phyloP scores from a whole-genome alignment of 2,113 vertebrate species.

The Nycticebus coucang region DNA sequence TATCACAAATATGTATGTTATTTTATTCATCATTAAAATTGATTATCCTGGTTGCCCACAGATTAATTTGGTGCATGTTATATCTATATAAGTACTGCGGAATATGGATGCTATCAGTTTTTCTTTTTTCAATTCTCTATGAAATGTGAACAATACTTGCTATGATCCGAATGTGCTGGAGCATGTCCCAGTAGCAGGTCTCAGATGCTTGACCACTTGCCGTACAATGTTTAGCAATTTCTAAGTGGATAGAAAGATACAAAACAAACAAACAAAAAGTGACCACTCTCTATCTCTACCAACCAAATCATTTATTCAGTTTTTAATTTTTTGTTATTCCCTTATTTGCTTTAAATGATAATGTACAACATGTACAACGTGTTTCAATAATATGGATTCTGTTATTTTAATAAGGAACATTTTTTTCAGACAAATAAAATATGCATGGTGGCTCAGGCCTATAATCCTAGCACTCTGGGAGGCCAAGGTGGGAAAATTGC shows the following conservation, averaged over 20 bases:
- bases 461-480: no score
- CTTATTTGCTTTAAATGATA: conserved; percentile 39
- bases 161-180: not conserved
- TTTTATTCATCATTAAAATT: conserved; percentile 34
- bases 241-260: not conserved
- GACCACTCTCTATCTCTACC: not conserved
- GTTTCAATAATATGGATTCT: conserved; percentile 8
- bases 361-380: not conserved
- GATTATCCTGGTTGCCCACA: not conserved
- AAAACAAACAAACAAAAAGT: conserved; percentile 19
- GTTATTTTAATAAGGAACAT: not conserved
- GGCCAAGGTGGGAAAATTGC: no score
- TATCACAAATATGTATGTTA: not conserved
- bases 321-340: conserved; percentile 3
- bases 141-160: not conserved
- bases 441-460: no score
- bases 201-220: not conserved
- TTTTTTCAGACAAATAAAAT: not conserved
- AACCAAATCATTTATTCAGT: not conserved
- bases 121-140: not conserved
- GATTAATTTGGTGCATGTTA: not conserved
- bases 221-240: conserved; percentile 20
- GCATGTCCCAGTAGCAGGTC: not conserved
- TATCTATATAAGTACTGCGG: not conserved
- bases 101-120: not conserved